Evolutionary conservation across 2,113 vertebrate species (phyloP), one percentile per base, ranked within the genome.

Genomic region (Aleadryas rufinucha): DNA sequence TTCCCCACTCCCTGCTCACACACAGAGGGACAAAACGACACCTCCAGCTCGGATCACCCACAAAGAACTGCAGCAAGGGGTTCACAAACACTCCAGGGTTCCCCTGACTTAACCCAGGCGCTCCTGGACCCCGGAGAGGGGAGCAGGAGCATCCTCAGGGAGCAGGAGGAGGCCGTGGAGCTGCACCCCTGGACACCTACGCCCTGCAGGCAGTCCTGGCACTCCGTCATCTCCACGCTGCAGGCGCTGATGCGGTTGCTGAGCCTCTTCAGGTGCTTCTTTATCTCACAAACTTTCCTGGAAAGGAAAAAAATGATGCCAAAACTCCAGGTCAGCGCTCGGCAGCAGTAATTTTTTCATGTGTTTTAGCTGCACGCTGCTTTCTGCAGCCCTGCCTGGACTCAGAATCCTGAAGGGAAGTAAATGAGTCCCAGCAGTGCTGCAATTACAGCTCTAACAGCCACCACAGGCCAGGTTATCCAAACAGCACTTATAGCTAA

Each of bases 281-380:
- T 98, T 52, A 99, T 98, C 66, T 99, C 98, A 21, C 97, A 95
- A 5, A 98, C 95, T 44, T 95, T 84, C 91, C 99, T 99, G 75
- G 10, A 70, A 15, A 35, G 56, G 17, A 9, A 30, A 10, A 10
- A 86, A 61, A 57, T 0, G 0, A 18, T 0, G 2, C 15, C 33
- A 42, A 16, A 35, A 26, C 13, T 28, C 22, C 37, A 41, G 2
- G 6, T 56, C 31, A 28, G 1, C 0, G 11, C 13, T 28, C 1
- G 3, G 44, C 50, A 35, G 26, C 7, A 0, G 28, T 27, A 6
- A 23, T 13, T 15, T 18, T 16, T 27, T 22, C 0, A 3, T 3
- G 26, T 12, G 33, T 16, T 69, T 74, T 30, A 16, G 45, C 70
- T 28, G 39, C 13, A 3, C 1, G 1, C 12, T 23, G 41, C 54